Conservation (phyloP, 2,797 vertebrate species). For the Cetoscarus ocellatus region DNA sequence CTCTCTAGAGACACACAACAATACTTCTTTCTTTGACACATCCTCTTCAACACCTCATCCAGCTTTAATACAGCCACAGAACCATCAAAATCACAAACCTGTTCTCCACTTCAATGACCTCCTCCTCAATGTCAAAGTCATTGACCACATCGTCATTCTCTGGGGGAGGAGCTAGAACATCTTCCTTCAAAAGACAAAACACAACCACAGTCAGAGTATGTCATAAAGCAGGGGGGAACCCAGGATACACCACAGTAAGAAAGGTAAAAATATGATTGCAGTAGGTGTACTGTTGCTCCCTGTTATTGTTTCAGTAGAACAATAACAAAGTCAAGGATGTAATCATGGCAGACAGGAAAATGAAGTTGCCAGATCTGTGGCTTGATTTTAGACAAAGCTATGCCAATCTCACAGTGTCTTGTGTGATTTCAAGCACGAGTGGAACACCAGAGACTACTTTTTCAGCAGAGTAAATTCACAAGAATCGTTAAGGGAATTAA, state of each 20-base stretch:
- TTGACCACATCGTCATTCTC: slow-evolving; percentile 98
- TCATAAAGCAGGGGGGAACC: not conserved
- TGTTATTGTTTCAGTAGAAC: too few relatives aligned
- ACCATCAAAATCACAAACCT: slow-evolving; percentile 78
- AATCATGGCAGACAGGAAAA: too few relatives aligned
- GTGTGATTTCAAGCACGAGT: too few relatives aligned
- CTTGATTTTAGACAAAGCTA: too few relatives aligned
- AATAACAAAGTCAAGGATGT: too few relatives aligned
- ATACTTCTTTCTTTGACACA: slow-evolving; percentile 20
- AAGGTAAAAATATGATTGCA: not conserved
- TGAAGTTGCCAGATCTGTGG: too few relatives aligned
- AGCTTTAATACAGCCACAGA: not conserved
- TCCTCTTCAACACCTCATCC: not conserved
- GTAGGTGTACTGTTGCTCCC: too few relatives aligned
- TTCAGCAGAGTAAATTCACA: too few relatives aligned
- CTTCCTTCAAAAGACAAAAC: slow-evolving; percentile 88
- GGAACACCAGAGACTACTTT: too few relatives aligned
- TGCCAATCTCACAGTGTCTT: too few relatives aligned
- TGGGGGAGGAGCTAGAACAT: slow-evolving; percentile 96
- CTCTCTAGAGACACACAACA: slow-evolving; percentile 85
- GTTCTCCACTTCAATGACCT: slow-evolving; percentile 98
- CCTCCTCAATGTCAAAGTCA: slow-evolving; percentile 99
- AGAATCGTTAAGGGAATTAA: too few relatives aligned
- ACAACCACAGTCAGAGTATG: slow-evolving; percentile 15
- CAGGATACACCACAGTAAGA: not conserved